Evolutionary conservation across 2,797 vertebrate genomes (phyloP).

Genomic region (Chloroceryle inda): DNA sequence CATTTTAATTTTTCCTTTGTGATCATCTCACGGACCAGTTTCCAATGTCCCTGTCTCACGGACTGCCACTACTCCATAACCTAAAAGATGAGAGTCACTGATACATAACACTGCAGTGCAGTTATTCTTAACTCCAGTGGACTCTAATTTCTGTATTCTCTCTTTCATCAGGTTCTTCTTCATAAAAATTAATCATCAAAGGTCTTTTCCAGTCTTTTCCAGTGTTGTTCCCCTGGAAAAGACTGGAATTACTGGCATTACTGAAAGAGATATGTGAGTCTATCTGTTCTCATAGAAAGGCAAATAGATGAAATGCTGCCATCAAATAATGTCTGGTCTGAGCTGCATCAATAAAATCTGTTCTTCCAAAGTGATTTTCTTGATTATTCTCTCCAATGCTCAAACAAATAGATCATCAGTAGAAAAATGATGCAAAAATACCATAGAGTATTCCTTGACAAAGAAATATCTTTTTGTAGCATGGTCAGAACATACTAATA

Average conservation of each 20-base stretch:
- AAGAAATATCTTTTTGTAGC: not conserved
- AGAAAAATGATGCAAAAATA: not conserved
- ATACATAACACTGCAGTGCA: not conserved
- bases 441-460: not conserved
- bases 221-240: not conserved
- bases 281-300: not conserved
- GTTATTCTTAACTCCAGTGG: not conserved
- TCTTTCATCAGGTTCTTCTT: not conserved
- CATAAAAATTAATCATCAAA: not conserved
- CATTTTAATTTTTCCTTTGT: not conserved
- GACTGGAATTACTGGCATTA: not conserved
- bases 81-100: not conserved
- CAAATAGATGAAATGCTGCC: not conserved
- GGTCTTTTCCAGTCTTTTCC: not conserved
- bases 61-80: not conserved
- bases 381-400: not conserved
- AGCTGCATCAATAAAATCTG: not conserved
- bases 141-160: not conserved
- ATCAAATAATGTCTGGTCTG: not conserved
- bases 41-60: not conserved
- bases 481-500: rapidly evolving
- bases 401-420: not conserved
- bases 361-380: not conserved
- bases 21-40: not conserved
- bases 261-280: not conserved